Base-by-base conservation (phyloP, 2,797 vertebrate genomes). In the Gephyroberyx darwinii region DNA sequence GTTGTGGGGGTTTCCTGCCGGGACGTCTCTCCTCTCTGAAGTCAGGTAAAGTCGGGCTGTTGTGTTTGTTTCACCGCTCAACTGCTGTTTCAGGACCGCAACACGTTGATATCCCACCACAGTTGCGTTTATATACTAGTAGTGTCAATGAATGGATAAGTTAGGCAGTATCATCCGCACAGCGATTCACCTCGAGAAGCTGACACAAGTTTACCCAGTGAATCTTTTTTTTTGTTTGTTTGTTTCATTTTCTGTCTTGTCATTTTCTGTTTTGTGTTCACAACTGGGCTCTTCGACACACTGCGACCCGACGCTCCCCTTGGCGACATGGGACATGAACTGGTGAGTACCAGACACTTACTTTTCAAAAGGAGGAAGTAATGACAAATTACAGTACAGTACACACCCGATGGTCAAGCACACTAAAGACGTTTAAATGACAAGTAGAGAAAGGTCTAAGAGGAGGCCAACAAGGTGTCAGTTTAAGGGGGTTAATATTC, bases 331-430 rank as follows among this genome's bases (percentile, higher is more conserved):
- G 67, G 67, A 41, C 62, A 52, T 83, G 63, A 70, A 65, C 75
- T 53, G 90, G 91, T 93, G 86, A 93, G 92, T 91, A 51, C 30
- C 71, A 37, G 30, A 65, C n/a, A 4, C 2, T 73, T 65, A 31
- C 71, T 75, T 82, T 67, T 83, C 63, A 59, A 45, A 62, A 65
- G 26, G 1, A 19, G n/a, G 45, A 77, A 71, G 50, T 39, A 54
- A 65, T 5, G 43, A 52, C 59, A 31, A 26, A 26, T 26, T 26
- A 10, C 19, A 30, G 45, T 37, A 10, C 17, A 9, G 1, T 4
- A 39, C 3, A n/a, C 20, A 51, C 39, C 51, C 8, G 33, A 0
- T 22, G 12, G 19, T 65, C 13, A 43, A 26, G 31, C 19, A 45
- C 8, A 0, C 2, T 45, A 14, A 45, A 45, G 43, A 17, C 16